phyloP scores from a whole-genome alignment of 1,140 invertebrate species.

The Monochamus saltuarius region DNA sequence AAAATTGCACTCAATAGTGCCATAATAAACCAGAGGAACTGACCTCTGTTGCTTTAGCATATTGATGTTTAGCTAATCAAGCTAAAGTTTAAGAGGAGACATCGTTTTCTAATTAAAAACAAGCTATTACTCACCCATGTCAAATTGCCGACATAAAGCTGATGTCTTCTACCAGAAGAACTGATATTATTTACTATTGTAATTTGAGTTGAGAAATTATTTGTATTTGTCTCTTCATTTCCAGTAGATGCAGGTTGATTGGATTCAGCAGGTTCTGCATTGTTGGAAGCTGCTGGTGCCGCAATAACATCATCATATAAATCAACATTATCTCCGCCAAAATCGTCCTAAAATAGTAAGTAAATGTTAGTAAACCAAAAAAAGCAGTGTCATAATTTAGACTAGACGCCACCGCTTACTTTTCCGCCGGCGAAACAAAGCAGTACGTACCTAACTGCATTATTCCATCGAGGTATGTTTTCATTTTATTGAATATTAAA shows the following conservation, averaged over 20 bases:
- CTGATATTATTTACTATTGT: conserved; percentile 67
- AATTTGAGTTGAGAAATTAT: conserved; percentile 70
- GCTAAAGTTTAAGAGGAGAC: too few species aligned
- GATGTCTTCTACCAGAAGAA: conserved; percentile 74
- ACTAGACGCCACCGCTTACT: too few species aligned
- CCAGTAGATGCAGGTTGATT: conserved; percentile 48
- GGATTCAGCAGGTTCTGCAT: conserved; percentile 55
- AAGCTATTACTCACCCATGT: conserved; percentile 68
- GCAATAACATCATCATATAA: conserved; percentile 96
- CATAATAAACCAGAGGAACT: too few species aligned
- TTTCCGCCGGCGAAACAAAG: too few species aligned
- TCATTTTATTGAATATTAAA: too few species aligned
- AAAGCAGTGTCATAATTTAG: neutral
- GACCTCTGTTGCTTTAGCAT: too few species aligned
- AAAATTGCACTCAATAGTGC: too few species aligned
- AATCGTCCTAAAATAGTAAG: conserved; percentile 69
- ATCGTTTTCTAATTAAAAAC: too few species aligned
- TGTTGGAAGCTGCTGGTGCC: conserved; percentile 63
- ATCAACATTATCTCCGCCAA: conserved; percentile 83
- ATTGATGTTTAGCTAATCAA: too few species aligned
- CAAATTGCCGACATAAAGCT: conserved; percentile 94
- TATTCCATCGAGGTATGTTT: too few species aligned
- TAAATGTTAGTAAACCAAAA: conserved; percentile 9
- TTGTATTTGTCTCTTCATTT: conserved; percentile 57
- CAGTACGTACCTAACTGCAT: too few species aligned